These are phyloP conservation scores for Cordylochernes scorpioides DNA, from an alignment of 2,888 invertebrate genomes.

Conservation along the genomic window DNA sequence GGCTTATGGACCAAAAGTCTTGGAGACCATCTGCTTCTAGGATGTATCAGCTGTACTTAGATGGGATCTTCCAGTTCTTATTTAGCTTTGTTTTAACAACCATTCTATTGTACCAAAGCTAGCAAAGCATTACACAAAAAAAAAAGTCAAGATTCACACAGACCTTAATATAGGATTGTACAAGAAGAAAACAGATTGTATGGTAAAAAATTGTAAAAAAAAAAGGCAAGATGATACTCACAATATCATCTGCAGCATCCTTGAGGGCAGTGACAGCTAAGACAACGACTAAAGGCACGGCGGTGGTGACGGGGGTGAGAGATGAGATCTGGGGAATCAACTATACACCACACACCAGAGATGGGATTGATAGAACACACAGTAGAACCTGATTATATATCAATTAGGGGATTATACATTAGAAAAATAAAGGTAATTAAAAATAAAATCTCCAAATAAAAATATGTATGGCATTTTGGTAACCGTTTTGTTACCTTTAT, in stretches of 20 bases:
- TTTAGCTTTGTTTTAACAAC: no score
- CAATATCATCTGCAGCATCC: conserved; percentile 94
- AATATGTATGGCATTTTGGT: no score
- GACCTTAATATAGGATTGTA: no score
- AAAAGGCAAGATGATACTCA: conserved; percentile 32
- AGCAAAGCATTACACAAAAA: no score
- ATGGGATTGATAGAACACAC: background rate
- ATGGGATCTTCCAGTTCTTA: no score
- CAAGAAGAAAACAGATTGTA: background rate
- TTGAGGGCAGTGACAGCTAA: conserved; percentile 79
- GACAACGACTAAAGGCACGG: conserved; percentile 80
- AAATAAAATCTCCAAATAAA: no score
- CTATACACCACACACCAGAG: conserved; percentile 18
- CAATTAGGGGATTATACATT: background rate
- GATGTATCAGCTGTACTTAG: no score
- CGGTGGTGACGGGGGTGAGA: conserved; percentile 81
- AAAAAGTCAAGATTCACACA: no score
- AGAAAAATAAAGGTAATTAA: background rate
- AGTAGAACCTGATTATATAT: background rate
- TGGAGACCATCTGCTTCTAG: no score
- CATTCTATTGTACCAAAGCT: no score
- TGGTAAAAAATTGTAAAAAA: background rate
- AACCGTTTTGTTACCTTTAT: no score
- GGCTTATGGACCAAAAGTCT: no score
- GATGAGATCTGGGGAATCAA: conserved; percentile 91